phyloP scores from a whole-genome alignment of 2,797 vertebrate species.

The Enteromius radiatus region DNA sequence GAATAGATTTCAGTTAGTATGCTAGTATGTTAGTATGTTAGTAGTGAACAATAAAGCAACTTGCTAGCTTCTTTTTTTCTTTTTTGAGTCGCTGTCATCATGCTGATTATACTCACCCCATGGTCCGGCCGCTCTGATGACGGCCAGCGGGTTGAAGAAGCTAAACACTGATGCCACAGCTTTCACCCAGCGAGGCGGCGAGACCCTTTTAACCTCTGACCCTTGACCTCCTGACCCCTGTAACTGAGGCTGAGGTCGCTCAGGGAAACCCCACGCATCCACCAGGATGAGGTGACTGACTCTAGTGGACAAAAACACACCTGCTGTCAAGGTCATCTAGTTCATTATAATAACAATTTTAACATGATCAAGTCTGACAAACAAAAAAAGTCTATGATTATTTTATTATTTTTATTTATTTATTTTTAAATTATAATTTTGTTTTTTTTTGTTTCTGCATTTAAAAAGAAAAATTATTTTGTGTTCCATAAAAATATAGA shows the following conservation, averaged over 20 bases:
- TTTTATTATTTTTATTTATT: not conserved
- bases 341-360: not conserved
- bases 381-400: not conserved
- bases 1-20: not conserved
- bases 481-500: not conserved
- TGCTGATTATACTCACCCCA: constrained; percentile 76
- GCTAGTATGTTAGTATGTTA: not conserved
- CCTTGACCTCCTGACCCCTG: constrained; percentile 51
- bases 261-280: constrained; percentile 88
- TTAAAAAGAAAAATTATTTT: not conserved
- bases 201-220: constrained; percentile 73
- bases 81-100: not conserved
- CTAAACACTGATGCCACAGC: constrained; percentile 78
- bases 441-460: too few species aligned
- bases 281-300: constrained; percentile 91
- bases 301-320: constrained; percentile 65
- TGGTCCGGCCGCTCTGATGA: constrained; percentile 87
- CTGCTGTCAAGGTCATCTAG: not conserved
- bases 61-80: too few species aligned
- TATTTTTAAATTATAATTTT: not conserved
- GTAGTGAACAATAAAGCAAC: not conserved
- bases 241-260: constrained; percentile 67
- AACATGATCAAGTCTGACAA: not conserved
- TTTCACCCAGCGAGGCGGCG: constrained; percentile 81
- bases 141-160: constrained; percentile 86